These are phyloP conservation scores for Enteromius fasciolatus DNA, from an alignment of 2,797 vertebrate species.

Conservation along the genomic window DNA sequence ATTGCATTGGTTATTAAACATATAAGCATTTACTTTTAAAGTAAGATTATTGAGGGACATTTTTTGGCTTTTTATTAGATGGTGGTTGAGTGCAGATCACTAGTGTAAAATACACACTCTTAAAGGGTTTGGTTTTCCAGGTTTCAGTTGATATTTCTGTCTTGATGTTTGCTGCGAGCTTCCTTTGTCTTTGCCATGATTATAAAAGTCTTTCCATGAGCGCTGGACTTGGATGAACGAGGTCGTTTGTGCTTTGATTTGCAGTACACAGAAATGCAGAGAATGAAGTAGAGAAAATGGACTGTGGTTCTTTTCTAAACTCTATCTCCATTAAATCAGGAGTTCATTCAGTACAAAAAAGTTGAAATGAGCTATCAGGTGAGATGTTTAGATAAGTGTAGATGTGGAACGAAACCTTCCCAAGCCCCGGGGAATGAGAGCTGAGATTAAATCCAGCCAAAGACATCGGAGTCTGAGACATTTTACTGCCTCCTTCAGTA, in stretches of 20 bases:
- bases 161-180: not conserved
- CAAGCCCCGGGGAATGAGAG: not conserved
- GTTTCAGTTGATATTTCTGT: not conserved
- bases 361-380: conserved; percentile 10
- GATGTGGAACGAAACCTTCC: not conserved
- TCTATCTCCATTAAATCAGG: conserved; percentile 30
- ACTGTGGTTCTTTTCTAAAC: conserved; percentile 41
- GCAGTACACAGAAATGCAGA: conserved; percentile 52
- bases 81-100: conserved; percentile 34
- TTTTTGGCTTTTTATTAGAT: not conserved
- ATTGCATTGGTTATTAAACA: conserved; percentile 43
- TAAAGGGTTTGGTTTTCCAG: not conserved
- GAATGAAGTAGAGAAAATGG: conserved; percentile 27
- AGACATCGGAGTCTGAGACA: not conserved
- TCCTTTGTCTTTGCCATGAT: conserved; percentile 37
- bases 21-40: conserved; percentile 34
- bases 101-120: not conserved
- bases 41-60: conserved; percentile 11
- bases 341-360: conserved; percentile 28
- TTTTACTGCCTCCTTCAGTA: not conserved
- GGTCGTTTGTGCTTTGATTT: conserved; percentile 38
- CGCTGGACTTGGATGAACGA: not conserved
- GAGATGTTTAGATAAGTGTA: conserved; percentile 1
- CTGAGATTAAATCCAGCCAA: not conserved
- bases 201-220: conserved; percentile 28